Evolutionary conservation across 2,888 invertebrate species (phyloP).

Genomic region (Ophraella communa): DNA sequence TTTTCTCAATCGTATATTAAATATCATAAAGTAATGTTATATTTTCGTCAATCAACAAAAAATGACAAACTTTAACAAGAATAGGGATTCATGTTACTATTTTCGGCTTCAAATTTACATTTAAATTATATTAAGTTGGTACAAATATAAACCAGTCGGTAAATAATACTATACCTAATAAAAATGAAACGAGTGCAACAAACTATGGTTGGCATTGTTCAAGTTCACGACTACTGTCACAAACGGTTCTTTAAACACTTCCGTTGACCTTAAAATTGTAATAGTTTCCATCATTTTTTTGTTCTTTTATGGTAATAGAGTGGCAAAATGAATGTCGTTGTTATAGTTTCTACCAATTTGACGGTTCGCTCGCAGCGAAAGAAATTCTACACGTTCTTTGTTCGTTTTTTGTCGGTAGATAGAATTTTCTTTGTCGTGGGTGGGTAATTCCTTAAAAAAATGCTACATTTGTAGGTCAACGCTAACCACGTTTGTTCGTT

Average conservation of each 20-base stretch:
- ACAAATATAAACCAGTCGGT: neutral
- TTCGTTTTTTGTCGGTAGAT: neutral
- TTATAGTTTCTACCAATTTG: slow-evolving; percentile 17
- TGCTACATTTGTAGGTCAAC: neutral
- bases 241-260: slow-evolving; percentile 20
- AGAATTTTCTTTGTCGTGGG: neutral
- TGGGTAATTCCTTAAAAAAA: neutral
- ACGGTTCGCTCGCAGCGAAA: slow-evolving; percentile 1
- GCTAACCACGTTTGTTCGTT: no score
- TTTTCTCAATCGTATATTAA: no score
- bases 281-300: slow-evolving; percentile 10
- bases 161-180: no score
- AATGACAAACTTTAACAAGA: no score
- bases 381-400: neutral
- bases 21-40: no score
- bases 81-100: no score
- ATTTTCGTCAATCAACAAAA: no score
- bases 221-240: slow-evolving; percentile 26
- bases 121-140: neutral
- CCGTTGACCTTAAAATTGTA: slow-evolving; percentile 21
- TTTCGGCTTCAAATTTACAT: no score
- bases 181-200: slow-evolving; percentile 15
- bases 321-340: slow-evolving; percentile 8
- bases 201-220: slow-evolving; percentile 17
- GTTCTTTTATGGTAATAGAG: slow-evolving; percentile 16